Evolutionary conservation across 1,140 invertebrate genomes (phyloP).

Genomic region (Acyrthosiphon pisum): DNA sequence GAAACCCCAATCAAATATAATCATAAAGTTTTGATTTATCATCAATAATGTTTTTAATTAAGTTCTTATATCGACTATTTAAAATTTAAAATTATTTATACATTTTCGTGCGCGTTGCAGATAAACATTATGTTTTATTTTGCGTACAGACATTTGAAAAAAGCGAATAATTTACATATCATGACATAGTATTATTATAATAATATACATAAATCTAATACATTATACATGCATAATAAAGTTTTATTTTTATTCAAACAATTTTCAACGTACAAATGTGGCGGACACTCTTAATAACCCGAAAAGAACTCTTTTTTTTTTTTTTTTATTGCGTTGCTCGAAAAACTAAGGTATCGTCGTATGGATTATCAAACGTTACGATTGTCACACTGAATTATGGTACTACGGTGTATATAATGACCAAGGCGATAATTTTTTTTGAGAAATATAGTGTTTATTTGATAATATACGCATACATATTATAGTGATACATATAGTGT

Average conservation of each 20-base stretch:
- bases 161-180: background rate
- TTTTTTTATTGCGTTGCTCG: background rate
- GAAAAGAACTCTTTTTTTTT: background rate
- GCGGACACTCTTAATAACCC: background rate
- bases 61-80: slow-evolving; percentile 42
- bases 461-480: background rate
- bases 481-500: background rate
- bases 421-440: background rate
- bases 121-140: slow-evolving; percentile 37
- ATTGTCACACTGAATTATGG: background rate
- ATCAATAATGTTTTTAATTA: slow-evolving; percentile 21
- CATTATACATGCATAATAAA: background rate
- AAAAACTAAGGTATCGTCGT: background rate
- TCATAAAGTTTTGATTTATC: slow-evolving; percentile 39
- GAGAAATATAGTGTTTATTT: background rate
- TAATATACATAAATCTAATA: background rate
- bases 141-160: background rate
- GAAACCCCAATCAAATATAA: slow-evolving; percentile 32
- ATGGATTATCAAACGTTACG: background rate
- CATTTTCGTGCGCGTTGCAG: background rate
- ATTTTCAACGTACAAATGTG: background rate
- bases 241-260: background rate
- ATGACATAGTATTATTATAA: background rate
- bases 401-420: background rate
- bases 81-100: slow-evolving; percentile 23